Conservation (phyloP, 2,797 vertebrate genomes). For the Euphonia xanthogaster region DNA sequence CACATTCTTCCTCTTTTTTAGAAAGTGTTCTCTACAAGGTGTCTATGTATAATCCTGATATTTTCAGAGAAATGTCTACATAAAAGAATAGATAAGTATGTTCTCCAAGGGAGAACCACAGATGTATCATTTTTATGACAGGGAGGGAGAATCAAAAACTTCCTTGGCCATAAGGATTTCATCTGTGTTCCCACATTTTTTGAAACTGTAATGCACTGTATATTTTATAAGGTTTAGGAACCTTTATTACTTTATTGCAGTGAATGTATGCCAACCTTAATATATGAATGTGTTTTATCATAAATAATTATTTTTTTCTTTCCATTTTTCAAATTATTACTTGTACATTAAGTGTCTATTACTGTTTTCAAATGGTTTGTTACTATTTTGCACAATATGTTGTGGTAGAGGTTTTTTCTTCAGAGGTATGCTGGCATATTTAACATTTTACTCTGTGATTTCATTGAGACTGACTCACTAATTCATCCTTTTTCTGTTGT, state of each 20-base stretch:
- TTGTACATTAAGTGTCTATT: not conserved
- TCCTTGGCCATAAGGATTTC: not conserved
- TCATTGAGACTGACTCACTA: not conserved
- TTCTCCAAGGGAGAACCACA: not conserved
- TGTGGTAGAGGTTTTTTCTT: not conserved
- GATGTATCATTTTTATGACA: not conserved
- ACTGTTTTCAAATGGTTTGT: not conserved
- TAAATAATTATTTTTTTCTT: not conserved
- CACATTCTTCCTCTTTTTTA: not conserved
- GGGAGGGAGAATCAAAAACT: not conserved
- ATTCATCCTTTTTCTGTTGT: not conserved
- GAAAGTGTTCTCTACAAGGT: not conserved
- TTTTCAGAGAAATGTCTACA: not conserved
- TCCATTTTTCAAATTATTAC: not conserved
- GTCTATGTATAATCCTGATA: not conserved
- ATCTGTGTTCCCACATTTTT: not conserved
- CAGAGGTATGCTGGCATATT: not conserved
- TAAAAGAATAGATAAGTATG: not conserved
- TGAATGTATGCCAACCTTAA: not conserved
- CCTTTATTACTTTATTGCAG: not conserved
- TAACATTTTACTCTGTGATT: not conserved
- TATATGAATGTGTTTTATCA: not conserved
- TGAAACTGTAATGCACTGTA: not conserved
- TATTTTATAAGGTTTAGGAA: not conserved
- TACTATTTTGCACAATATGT: not conserved